Conservation (phyloP, 2,113 vertebrate species). For the Hippocampus mohnikei region DNA sequence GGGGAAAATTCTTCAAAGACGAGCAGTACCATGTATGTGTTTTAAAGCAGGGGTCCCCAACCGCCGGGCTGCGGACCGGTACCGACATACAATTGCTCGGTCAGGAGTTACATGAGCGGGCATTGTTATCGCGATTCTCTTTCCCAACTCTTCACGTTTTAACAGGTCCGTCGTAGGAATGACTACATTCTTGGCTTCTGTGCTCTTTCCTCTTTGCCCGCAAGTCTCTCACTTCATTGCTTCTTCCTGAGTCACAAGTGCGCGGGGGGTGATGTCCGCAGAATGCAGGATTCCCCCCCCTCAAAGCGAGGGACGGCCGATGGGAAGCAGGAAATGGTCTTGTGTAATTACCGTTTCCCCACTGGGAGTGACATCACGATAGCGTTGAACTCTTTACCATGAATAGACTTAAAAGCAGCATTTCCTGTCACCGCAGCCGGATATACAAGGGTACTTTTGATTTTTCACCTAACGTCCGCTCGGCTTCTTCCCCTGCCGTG, state of each 20-base stretch:
- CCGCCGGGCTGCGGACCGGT: too few relatives aligned
- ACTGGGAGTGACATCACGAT: conserved; percentile 50
- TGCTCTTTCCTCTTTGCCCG: conserved; percentile 17
- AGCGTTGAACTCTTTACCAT: conserved; percentile 41
- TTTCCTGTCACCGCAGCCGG: conserved; percentile 38
- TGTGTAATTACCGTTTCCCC: conserved; percentile 53
- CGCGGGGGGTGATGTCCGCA: conserved; percentile 28
- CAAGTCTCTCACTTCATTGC: conserved; percentile 4
- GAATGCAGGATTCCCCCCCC: conserved; percentile 43
- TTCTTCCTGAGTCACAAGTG: conserved; percentile 15
- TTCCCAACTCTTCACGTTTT: conserved; percentile 61
- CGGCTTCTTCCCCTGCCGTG: background rate
- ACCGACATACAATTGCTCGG: conserved; percentile 34
- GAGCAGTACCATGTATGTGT: too few relatives aligned
- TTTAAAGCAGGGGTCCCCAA: too few relatives aligned
- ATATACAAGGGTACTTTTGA: conserved; percentile 1
- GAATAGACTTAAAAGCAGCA: conserved; percentile 22
- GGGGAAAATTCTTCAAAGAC: too few relatives aligned
- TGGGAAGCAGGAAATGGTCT: conserved; percentile 71
- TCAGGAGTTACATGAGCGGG: conserved; percentile 27
- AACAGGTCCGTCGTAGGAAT: conserved; percentile 54
- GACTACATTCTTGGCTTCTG: conserved; percentile 41
- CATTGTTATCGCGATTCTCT: conserved; percentile 38
- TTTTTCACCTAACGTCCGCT: background rate
- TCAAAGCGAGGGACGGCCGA: conserved; percentile 30